Evolutionary conservation across 2,888 invertebrate species (phyloP), one percentile per base, ranked within the genome.

Genomic region (Cremastinae sp.): DNA sequence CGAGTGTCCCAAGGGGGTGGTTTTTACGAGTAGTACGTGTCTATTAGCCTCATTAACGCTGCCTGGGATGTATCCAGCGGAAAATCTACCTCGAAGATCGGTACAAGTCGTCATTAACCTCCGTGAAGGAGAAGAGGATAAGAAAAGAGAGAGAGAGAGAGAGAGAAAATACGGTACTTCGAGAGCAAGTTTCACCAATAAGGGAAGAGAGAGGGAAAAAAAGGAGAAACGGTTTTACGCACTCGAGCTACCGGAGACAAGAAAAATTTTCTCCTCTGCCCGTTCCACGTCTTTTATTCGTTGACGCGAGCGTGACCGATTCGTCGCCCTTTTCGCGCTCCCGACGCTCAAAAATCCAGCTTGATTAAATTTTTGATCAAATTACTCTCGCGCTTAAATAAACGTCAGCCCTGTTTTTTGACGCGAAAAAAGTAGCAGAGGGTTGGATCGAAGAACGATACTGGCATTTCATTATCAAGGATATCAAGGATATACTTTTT

Each of bases 331-430:
- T 76, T 73, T 43, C 83, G 80, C 80, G 62, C 49, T 53, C 80
- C 80, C 81, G 82, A 82, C 80, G 86, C 81, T 88, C 84, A 89
- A 89, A 89, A 89, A 87, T 87, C 82, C 88, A 81, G 86, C 86
- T 89, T 89, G 89, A 89, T 89, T 89, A 89, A 89, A 89, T 89
- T 89, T 89, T 89, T 87, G 86, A 88, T 89, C 89, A 87, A 89
- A 89, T 89, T 89, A 89, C 89, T 87, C 88, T 86, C 28, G 2
- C 83, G 86, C 85, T 87, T 88, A 88, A 89, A 89, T 88, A 89
- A 89, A 87, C 89, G 88, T 85, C 84, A 78, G 49, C 35, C 47
- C 28, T 5, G 5, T 28, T 28, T 35, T 45, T 59, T 16, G 41
- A 64, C 45, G 58, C 47, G 58, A 22, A 16, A 65, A 12, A 47